phyloP scores from a whole-genome alignment of 2,113 vertebrate genomes.

The Polypterus bichir region DNA sequence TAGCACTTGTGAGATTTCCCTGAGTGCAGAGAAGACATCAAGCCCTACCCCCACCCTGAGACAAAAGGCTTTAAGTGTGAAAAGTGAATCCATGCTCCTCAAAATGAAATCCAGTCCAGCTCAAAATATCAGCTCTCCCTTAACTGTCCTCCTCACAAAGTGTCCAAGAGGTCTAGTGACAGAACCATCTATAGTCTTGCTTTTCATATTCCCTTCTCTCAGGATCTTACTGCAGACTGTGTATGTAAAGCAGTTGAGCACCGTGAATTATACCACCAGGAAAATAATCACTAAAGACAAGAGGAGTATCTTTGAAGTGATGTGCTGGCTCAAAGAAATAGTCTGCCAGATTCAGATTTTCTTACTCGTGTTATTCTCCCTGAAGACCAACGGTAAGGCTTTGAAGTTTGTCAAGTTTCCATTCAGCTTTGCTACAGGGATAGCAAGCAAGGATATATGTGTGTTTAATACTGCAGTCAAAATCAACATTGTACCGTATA shows the following conservation, averaged over 20 bases:
- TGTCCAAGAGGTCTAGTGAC: conserved; percentile 41
- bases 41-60: conserved; percentile 8
- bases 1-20: conserved; percentile 8
- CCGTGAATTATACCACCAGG: neutral
- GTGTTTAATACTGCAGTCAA: no score
- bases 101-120: conserved; percentile 31
- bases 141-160: conserved; percentile 39
- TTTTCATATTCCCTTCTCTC: conserved; percentile 36
- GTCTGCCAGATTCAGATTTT: conserved; percentile 32
- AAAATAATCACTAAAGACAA: neutral
- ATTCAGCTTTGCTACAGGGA: no score
- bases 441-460: no score
- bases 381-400: conserved; percentile 55
- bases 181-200: conserved; percentile 44
- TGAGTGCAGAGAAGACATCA: conserved; percentile 1
- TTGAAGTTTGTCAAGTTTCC: conserved; percentile 11
- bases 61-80: conserved; percentile 21
- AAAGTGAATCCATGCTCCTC: conserved; percentile 27
- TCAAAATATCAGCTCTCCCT: conserved; percentile 22
- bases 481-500: no score
- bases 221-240: conserved; percentile 41
- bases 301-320: conserved; percentile 5
- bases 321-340: conserved; percentile 34
- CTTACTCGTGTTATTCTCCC: conserved; percentile 46
- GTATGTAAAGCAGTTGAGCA: conserved; percentile 22